A percentile compares a stretch with the other conserved stretches of the same genome.
These are phyloP conservation scores for Heliopora coerulea DNA, from an alignment of 92 coral and sea anemone genomes.

Conservation along the genomic window DNA sequence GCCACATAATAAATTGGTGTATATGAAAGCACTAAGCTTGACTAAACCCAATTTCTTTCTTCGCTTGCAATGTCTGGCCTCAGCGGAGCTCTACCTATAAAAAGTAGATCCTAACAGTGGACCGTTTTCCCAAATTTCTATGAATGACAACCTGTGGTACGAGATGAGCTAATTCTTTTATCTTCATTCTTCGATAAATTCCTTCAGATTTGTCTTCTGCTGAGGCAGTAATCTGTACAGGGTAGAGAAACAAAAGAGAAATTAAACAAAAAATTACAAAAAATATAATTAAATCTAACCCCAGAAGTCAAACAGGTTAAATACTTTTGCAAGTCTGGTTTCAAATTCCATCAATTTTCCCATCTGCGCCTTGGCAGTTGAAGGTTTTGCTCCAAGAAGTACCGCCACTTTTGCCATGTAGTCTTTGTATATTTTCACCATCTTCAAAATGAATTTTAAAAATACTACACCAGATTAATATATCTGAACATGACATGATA, in stretches of 20 bases:
- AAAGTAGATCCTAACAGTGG: no score
- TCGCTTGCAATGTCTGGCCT: no score
- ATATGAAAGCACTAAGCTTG: no score
- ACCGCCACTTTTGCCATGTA: conserved; percentile 90
- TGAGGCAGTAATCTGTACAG: conserved; percentile 78
- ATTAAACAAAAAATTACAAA: not conserved
- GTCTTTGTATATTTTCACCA: conserved; percentile 81
- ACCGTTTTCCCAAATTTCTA: no score
- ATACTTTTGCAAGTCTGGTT: conserved; percentile 77
- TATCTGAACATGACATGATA: not conserved
- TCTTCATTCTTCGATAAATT: conserved; percentile 86
- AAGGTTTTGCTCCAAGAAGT: conserved; percentile 74
- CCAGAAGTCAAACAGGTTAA: not conserved
- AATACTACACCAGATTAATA: not conserved
- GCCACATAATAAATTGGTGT: no score
- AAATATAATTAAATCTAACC: not conserved
- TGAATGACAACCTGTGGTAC: conserved; percentile 99
- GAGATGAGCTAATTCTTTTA: conserved; percentile 61
- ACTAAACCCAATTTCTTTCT: no score
- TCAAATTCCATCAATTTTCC: conserved; percentile 90
- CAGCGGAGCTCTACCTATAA: no score
- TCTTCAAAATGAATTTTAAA: conserved; percentile 48
- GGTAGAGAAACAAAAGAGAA: not conserved
- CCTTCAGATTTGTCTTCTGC: conserved; percentile 97
- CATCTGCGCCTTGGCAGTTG: conserved; percentile 72